Percentiles rank a stretch among this genome's conserved stretches.
These are phyloP conservation scores for Neogale vison DNA, from an alignment of 2,113 vertebrate genomes.

Conservation along the genomic window DNA sequence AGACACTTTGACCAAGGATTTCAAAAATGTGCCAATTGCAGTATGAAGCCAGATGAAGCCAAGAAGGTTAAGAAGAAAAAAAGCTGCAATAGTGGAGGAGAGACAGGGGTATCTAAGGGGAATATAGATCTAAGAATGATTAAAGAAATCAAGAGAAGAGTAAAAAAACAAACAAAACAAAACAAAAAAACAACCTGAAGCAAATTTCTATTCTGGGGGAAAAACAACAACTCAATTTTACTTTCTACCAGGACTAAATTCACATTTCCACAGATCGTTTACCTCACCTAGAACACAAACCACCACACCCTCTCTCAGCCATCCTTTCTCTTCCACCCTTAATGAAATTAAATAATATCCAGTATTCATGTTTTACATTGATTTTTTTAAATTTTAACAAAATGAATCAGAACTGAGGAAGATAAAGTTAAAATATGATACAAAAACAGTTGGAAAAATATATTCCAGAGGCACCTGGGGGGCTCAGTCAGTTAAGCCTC, in stretches of 20 bases:
- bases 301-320: neutral
- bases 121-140: neutral
- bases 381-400: constrained; percentile 44
- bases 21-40: constrained; percentile 37
- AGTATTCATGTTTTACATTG: neutral
- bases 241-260: neutral
- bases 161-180: neutral
- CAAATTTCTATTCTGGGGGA: neutral
- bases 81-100: neutral
- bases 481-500: neutral
- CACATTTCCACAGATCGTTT: neutral
- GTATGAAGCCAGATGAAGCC: neutral
- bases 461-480: neutral
- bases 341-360: neutral
- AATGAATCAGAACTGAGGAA: constrained; percentile 26
- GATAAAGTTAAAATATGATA: neutral
- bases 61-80: neutral
- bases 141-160: neutral
- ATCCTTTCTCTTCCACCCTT: neutral
- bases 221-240: neutral
- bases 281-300: neutral
- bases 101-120: neutral
- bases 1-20: constrained; percentile 40
- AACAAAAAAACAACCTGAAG: neutral
- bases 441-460: neutral